phyloP scores from a whole-genome alignment of 1,140 invertebrate species.

The Heliconius hewitsoni region DNA sequence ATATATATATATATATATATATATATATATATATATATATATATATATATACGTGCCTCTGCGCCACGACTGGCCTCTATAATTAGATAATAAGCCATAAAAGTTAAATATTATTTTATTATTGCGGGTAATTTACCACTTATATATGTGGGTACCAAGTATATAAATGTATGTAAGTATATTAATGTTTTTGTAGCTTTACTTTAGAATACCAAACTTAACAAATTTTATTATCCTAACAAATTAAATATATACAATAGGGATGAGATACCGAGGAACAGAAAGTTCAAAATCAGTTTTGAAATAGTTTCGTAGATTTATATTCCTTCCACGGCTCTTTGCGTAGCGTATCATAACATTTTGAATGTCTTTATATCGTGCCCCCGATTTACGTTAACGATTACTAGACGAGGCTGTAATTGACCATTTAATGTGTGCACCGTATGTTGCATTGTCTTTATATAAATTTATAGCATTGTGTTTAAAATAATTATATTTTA shows the following conservation, averaged over 20 bases:
- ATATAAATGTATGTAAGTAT: too few relatives aligned
- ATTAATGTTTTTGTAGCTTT: too few relatives aligned
- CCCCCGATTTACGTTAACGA: constrained; percentile 5
- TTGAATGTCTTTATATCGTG: constrained; percentile 23
- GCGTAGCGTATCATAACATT: not conserved
- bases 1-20: too few relatives aligned
- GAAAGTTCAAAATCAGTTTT: not conserved
- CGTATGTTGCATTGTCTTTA: constrained; percentile 10
- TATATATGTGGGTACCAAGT: too few relatives aligned
- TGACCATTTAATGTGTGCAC: constrained; percentile 33
- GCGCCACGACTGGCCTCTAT: too few relatives aligned
- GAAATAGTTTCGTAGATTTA: not conserved
- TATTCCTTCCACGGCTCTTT: not conserved
- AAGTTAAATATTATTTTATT: too few relatives aligned
- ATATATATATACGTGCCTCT: too few relatives aligned
- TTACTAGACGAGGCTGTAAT: constrained; percentile 26
- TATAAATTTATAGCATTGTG: not conserved
- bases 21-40: too few relatives aligned
- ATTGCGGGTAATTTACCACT: too few relatives aligned
- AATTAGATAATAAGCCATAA: too few relatives aligned
- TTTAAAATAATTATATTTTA: too few relatives aligned
- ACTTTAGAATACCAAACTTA: too few relatives aligned
- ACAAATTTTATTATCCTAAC: not conserved
- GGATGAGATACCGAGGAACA: not conserved
- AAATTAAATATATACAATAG: not conserved